These are phyloP conservation scores for Temnothorax unifasciatus DNA, from an alignment of 2,888 invertebrate genomes.

Conservation along the genomic window DNA sequence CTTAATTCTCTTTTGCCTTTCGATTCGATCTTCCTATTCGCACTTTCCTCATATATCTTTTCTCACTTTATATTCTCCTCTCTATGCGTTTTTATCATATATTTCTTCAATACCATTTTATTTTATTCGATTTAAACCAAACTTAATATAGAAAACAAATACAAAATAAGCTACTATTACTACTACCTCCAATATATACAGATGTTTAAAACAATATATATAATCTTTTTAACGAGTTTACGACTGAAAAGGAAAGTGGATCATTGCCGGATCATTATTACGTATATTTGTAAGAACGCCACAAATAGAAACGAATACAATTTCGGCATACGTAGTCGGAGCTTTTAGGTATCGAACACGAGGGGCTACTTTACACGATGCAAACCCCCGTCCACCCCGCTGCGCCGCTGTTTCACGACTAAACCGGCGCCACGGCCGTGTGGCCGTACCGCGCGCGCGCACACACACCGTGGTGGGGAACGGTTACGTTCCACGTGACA, in stretches of 20 bases:
- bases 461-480: constrained; percentile 45
- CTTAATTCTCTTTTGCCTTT: background rate
- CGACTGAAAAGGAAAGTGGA: background rate
- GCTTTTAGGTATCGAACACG: constrained; percentile 36
- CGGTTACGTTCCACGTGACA: constrained; percentile 69
- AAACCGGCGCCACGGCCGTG: constrained; percentile 72
- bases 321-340: background rate
- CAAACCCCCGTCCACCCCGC: constrained; percentile 78
- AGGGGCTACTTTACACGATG: constrained; percentile 81
- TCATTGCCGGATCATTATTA: background rate
- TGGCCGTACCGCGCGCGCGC: constrained; percentile 70
- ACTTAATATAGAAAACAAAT: background rate
- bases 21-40: background rate
- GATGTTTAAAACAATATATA: background rate
- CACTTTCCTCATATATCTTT: background rate
- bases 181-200: background rate
- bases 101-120: background rate
- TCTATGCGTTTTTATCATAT: background rate
- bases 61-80: background rate
- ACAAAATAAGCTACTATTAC: background rate
- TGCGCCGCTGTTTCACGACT: constrained; percentile 18
- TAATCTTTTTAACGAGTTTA: background rate
- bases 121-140: background rate
- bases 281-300: background rate
- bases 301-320: constrained; percentile 6